Evolutionary conservation across 2,797 vertebrate genomes (phyloP), one percentile per base, ranked within the genome.

Genomic region (Pangasius djambal): DNA sequence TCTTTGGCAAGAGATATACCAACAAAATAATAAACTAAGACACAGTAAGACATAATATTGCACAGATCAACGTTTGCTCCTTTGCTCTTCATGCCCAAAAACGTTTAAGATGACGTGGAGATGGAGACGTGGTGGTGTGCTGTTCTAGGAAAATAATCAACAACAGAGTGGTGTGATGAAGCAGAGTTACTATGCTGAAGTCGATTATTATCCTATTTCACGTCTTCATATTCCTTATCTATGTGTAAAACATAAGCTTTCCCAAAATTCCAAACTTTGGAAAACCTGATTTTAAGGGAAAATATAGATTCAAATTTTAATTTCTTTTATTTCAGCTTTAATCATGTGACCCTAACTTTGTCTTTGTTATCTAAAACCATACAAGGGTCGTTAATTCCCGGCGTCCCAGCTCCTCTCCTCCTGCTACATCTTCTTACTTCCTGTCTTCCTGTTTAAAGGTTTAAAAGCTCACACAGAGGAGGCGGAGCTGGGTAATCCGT

Each of bases 401-500:
- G 61, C 40, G 9, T 77, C 83, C 34, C 44, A 13, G 22, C 4
- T n/a, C 55, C 28, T 65, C 55, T 25, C 65, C 50, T 82, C 69
- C 16, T 37, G 63, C 63, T 65, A 65, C 18, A 63, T 63, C 10
- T 20, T 69, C 61, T 69, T 67, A 5, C 22, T 48, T n/a, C 48
- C 50, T 20, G 16, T 63, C 22, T 87, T 50, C 40, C 48, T 72
- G 28, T 72, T 4, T 88, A 86, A 72, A n/a, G 94, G 93, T 83
- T 89, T 89, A 18, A 85, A 79, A 89, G 75, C 88, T 97, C 96
- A 98, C 92, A 95, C 96, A 86, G 97, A 90, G 57, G 97, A 96
- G 94, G 97, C 96, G 20, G 97, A 97, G 93, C 96, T 96, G 74
- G 97, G 95, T 92, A 97, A 94, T 90, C 97, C 96, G 2, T 97